Percentiles rank a stretch among this genome's conserved stretches.
phyloP scores from a whole-genome alignment of 2,113 vertebrate species.

The Menidia beryllina region DNA sequence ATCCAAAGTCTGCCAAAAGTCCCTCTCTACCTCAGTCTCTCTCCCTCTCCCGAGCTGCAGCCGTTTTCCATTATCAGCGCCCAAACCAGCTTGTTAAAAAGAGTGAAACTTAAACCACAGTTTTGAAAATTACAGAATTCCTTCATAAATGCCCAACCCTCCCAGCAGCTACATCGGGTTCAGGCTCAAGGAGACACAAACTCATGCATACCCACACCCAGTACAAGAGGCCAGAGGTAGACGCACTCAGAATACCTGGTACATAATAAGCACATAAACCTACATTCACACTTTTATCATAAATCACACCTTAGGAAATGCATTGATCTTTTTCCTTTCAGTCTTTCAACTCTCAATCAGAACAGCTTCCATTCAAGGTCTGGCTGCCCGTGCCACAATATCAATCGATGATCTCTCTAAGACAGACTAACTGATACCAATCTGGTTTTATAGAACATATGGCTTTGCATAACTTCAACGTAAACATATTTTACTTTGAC shows the following conservation, averaged over 20 bases:
- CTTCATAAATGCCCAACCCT: constrained; percentile 78
- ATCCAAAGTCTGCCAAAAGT: constrained; percentile 41
- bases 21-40: constrained; percentile 24
- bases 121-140: constrained; percentile 83
- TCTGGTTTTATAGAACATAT: constrained; percentile 10
- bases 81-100: constrained; percentile 82
- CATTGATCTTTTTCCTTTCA: constrained; percentile 12
- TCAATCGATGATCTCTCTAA: constrained; percentile 33
- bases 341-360: constrained; percentile 41
- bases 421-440: constrained; percentile 20
- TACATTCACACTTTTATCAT: neutral
- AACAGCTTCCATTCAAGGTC: constrained; percentile 48
- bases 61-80: constrained; percentile 83
- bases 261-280: accelerated
- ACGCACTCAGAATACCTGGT: neutral
- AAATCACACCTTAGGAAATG: neutral
- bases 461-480: neutral
- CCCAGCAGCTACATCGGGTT: constrained; percentile 53
- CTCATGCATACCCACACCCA: neutral
- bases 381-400: constrained; percentile 54
- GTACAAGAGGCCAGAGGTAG: neutral
- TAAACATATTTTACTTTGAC: neutral
- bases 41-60: constrained; percentile 58
- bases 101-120: constrained; percentile 82
- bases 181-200: constrained; percentile 63